Conservation (phyloP, 2,888 invertebrate species). For the Exephanes ischioxanthus region DNA sequence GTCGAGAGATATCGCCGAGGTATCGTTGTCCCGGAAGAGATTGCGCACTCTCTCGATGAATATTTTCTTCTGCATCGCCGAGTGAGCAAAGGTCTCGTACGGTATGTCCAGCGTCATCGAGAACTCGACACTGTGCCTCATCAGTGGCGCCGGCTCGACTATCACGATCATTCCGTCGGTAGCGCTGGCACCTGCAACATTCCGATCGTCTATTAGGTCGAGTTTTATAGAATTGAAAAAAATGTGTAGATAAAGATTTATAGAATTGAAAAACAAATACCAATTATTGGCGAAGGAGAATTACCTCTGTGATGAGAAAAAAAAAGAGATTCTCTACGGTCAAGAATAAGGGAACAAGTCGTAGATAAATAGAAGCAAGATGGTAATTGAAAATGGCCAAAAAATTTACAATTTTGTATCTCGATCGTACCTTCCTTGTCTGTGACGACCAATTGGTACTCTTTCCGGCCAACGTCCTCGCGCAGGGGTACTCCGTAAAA, state of each 20-base stretch:
- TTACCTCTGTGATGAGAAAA: too few species aligned
- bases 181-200: constrained; percentile 86
- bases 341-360: too few species aligned
- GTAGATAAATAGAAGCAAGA: too few species aligned
- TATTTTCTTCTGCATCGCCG: constrained; percentile 91
- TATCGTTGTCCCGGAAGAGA: constrained; percentile 91
- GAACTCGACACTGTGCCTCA: constrained; percentile 91
- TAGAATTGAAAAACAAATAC: not conserved
- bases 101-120: constrained; percentile 91
- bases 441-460: constrained; percentile 90
- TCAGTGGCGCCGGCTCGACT: constrained; percentile 88
- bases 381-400: too few species aligned
- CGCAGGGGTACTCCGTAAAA: constrained; percentile 94
- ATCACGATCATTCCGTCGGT: constrained; percentile 93
- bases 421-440: constrained; percentile 77
- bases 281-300: too few species aligned
- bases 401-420: constrained; percentile 2
- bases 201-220: not conserved
- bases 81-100: constrained; percentile 89
- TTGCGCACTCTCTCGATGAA: constrained; percentile 93
- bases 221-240: not conserved
- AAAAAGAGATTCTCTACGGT: not conserved
- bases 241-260: not conserved
- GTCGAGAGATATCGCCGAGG: constrained; percentile 91
- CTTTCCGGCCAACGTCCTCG: constrained; percentile 90